A percentile compares a stretch with the other conserved stretches of the same genome.
These are phyloP conservation scores for Anaspis maculata DNA, from an alignment of 2,888 invertebrate genomes.

Conservation along the genomic window DNA sequence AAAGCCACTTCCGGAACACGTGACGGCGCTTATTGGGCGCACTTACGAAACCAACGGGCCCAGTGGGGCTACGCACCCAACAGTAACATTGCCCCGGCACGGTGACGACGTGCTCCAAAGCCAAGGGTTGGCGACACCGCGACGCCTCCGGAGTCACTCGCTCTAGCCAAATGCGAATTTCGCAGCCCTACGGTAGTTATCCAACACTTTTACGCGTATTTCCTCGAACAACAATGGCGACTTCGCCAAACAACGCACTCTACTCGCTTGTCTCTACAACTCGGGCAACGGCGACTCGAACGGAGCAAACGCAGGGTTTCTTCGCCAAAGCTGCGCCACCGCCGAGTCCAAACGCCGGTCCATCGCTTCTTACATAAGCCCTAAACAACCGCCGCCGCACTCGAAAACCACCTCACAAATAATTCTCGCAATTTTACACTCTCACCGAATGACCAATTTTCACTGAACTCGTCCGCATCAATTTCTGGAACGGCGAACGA, in stretches of 20 bases:
- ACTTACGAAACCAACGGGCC: conserved; percentile 36
- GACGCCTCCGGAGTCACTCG: not conserved
- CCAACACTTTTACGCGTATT: conserved; percentile 29
- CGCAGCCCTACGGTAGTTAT: conserved; percentile 3
- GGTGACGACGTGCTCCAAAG: not conserved
- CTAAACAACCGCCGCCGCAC: not conserved
- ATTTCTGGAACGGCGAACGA: no score
- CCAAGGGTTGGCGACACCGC: no score
- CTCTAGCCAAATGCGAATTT: not conserved
- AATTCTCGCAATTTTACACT: no score
- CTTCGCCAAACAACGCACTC: conserved; percentile 40
- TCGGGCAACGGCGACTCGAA: conserved; percentile 32
- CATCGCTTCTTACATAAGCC: conserved; percentile 4
- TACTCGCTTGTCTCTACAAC: conserved; percentile 20
- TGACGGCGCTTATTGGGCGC: conserved; percentile 30
- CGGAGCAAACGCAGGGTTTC: conserved; percentile 36
- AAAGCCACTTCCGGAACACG: no score
- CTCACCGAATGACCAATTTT: no score
- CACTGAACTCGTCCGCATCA: no score
- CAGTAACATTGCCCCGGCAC: conserved; percentile 40
- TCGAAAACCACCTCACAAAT: no score
- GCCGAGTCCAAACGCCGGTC: conserved; percentile 19
- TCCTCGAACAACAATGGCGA: conserved; percentile 43
- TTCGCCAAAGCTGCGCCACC: conserved; percentile 28
- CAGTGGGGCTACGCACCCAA: conserved; percentile 36